These are phyloP conservation scores for Cyclargus thomasi DNA, from an alignment of 1,140 invertebrate species.

Conservation along the genomic window DNA sequence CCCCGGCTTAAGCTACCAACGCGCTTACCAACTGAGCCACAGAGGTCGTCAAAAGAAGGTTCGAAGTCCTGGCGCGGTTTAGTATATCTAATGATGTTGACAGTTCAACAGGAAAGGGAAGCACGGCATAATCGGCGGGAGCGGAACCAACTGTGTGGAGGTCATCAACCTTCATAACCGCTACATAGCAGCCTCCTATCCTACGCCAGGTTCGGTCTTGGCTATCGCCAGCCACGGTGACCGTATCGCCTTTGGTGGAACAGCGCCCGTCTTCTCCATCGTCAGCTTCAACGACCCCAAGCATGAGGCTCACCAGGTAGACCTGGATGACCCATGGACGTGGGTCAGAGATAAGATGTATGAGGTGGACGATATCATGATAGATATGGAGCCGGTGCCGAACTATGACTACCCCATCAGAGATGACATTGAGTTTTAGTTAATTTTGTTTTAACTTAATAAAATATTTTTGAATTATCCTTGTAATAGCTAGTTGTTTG, in stretches of 20 bases:
- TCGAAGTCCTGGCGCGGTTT: no score
- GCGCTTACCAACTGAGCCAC: no score
- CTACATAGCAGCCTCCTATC: conserved; percentile 60
- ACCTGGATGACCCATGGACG: background rate
- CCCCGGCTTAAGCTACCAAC: no score
- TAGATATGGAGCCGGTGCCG: background rate
- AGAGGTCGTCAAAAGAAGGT: no score
- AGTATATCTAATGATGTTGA: no score
- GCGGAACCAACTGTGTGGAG: conserved; percentile 62
- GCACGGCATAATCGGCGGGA: conserved; percentile 65
- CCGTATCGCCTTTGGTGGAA: conserved; percentile 56
- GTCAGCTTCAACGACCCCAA: conserved; percentile 63
- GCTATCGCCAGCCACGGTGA: conserved; percentile 52
- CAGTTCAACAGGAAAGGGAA: conserved; percentile 68
- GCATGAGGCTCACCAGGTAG: conserved; percentile 37
- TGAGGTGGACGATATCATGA: background rate
- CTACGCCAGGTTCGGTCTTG: conserved; percentile 43
- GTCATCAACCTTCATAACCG: conserved; percentile 67
- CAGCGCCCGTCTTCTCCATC: conserved; percentile 49
- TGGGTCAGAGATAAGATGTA: background rate
- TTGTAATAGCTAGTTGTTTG: background rate
- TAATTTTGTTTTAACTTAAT: background rate
- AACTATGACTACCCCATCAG: background rate
- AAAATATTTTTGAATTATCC: background rate
- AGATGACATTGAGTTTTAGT: conserved; percentile 3